Evolutionary conservation across 2,113 vertebrate species (phyloP).

Genomic region (Rousettus leschenaultii): DNA sequence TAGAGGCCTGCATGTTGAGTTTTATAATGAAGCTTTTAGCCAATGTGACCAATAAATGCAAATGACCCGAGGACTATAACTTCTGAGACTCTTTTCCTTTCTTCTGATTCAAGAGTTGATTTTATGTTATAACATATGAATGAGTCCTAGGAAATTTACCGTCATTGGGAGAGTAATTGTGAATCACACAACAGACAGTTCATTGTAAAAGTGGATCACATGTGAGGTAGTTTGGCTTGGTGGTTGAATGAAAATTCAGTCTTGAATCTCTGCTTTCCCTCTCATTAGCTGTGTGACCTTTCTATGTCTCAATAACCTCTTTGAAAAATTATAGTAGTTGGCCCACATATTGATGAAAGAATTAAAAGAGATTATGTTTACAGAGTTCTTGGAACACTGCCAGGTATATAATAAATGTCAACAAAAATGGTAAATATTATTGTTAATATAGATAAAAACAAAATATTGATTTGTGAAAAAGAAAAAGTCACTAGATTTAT

Average conservation of each 20-base stretch:
- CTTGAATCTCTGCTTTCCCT: not conserved
- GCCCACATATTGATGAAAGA: not conserved
- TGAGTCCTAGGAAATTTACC: not conserved
- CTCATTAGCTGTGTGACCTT: not conserved
- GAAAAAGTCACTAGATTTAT: not conserved
- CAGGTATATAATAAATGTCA: not conserved
- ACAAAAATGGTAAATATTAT: not conserved
- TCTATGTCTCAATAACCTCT: not conserved
- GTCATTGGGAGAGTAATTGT: not conserved
- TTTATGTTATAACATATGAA: not conserved
- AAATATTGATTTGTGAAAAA: not conserved
- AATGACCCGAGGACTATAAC: not conserved
- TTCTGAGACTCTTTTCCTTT: not conserved
- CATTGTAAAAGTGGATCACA: not conserved
- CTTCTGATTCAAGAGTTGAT: not conserved
- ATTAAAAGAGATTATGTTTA: not conserved
- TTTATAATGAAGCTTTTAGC: not conserved
- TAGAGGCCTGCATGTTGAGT: not conserved
- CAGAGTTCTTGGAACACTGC: not conserved
- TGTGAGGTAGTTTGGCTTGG: not conserved
- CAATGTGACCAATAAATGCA: not conserved
- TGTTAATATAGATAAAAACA: not conserved
- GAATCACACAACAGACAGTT: not conserved
- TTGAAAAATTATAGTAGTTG: not conserved
- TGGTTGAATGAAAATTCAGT: not conserved